Evolutionary conservation across 2,888 invertebrate species (phyloP).

Genomic region (Hetaerina titia): DNA sequence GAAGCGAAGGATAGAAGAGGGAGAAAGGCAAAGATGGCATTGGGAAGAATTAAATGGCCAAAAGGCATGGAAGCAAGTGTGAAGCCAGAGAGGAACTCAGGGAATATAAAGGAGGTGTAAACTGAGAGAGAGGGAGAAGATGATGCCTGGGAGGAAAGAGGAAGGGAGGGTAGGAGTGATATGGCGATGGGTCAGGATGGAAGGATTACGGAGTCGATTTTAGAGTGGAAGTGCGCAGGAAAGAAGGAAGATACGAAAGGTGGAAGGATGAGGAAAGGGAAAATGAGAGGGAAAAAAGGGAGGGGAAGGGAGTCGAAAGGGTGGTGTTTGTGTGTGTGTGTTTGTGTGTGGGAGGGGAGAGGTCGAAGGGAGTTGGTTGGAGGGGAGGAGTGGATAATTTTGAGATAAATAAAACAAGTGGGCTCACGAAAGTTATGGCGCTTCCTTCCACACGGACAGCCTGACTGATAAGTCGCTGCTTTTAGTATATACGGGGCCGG

Average conservation of each 20-base stretch:
- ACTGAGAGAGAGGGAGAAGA: not conserved
- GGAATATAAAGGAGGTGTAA: not conserved
- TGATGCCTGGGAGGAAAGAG: not conserved
- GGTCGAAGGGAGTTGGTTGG: not conserved
- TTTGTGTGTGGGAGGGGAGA: not conserved
- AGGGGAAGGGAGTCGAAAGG: not conserved
- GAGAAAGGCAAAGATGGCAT: not conserved
- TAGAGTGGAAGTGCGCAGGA: not conserved
- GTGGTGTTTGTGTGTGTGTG: not conserved
- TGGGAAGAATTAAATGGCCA: not conserved
- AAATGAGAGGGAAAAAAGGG: not conserved
- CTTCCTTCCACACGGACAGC: slow-evolving; percentile 59
- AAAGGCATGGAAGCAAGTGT: not conserved
- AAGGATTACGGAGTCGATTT: slow-evolving; percentile 17
- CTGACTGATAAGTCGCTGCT: slow-evolving; percentile 58
- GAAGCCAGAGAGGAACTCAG: no score
- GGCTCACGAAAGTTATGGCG: slow-evolving; percentile 66
- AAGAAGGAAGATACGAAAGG: not conserved
- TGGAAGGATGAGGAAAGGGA: not conserved
- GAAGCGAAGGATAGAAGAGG: no score
- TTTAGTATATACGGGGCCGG: slow-evolving; percentile 51
- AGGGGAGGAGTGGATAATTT: slow-evolving; percentile 55
- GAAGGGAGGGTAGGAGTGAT: not conserved
- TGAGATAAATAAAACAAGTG: slow-evolving; percentile 62
- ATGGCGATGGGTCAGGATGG: not conserved